Percentiles rank a stretch among this genome's conserved stretches.
Conservation (phyloP, 92 coral and sea anemone genomes). For the Nematostella vectensis region DNA sequence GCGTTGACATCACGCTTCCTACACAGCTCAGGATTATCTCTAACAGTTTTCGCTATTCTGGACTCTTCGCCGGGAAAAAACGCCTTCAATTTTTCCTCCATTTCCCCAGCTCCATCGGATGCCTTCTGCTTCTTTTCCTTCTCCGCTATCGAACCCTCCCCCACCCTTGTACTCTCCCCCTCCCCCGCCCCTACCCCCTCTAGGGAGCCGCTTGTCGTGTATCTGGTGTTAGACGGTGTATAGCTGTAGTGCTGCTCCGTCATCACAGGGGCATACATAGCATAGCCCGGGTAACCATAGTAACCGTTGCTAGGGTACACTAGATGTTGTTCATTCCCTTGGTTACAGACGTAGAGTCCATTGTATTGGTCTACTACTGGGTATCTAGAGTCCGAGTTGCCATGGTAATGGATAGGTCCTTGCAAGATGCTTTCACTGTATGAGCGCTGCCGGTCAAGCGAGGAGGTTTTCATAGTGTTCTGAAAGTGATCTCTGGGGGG, state of each 20-base stretch:
- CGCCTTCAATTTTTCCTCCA: neutral
- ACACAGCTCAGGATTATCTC: neutral
- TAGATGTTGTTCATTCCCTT: neutral
- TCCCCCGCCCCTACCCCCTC: neutral
- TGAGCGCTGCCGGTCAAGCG: neutral
- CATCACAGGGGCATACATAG: neutral
- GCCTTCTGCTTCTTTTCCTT: neutral
- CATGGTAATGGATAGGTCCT: neutral
- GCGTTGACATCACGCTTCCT: neutral
- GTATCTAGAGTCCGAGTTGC: neutral
- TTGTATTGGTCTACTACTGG: neutral
- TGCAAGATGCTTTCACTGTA: neutral
- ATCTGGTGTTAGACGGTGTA: neutral
- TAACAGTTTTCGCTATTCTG: neutral
- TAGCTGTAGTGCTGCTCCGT: neutral
- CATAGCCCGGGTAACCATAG: neutral
- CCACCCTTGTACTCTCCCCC: neutral
- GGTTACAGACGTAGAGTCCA: neutral
- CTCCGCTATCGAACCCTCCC: neutral
- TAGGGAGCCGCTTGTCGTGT: neutral
- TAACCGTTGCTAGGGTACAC: constrained; percentile 1
- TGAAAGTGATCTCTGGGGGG: neutral
- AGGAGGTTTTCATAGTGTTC: neutral
- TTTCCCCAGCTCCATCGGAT: neutral
- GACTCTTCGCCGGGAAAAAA: neutral